Percentiles rank a stretch among this genome's conserved stretches.
These are phyloP conservation scores for Podarcis siculus DNA, from an alignment of 2,797 vertebrate genomes.

Conservation along the genomic window DNA sequence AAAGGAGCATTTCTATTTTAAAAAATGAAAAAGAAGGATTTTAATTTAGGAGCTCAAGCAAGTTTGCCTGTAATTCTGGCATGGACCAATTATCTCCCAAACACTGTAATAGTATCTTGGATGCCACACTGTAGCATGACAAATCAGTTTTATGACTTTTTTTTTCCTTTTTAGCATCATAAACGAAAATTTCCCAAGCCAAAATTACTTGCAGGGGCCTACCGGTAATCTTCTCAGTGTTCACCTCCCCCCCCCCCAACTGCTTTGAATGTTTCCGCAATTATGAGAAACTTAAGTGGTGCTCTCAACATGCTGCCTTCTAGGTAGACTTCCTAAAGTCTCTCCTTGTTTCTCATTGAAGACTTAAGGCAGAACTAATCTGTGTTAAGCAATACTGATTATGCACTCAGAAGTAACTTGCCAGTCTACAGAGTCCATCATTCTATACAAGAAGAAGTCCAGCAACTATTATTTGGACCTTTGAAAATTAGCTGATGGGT, in stretches of 20 bases:
- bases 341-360: neutral
- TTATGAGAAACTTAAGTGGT: neutral
- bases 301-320: neutral
- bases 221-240: neutral
- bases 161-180: neutral
- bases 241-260: no score
- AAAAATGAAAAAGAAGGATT: slow-evolving; percentile 5
- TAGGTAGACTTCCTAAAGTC: neutral
- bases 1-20: slow-evolving; percentile 22
- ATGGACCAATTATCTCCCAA: slow-evolving; percentile 14
- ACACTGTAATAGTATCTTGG: neutral
- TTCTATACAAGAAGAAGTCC: neutral
- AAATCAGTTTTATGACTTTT: slow-evolving; percentile 1
- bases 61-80: neutral
- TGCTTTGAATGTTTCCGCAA: neutral
- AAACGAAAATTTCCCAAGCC: slow-evolving; percentile 5
- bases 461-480: neutral
- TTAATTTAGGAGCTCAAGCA: slow-evolving; percentile 35
- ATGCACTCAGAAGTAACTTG: neutral
- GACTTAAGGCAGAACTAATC: neutral
- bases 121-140: neutral
- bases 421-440: neutral
- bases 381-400: neutral
- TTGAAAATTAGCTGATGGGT: no score
- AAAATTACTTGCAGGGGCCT: neutral